A percentile compares a stretch with the other conserved stretches of the same genome.
Evolutionary conservation across 2,797 vertebrate species (phyloP).

Genomic region (Myotis vivesi): DNA sequence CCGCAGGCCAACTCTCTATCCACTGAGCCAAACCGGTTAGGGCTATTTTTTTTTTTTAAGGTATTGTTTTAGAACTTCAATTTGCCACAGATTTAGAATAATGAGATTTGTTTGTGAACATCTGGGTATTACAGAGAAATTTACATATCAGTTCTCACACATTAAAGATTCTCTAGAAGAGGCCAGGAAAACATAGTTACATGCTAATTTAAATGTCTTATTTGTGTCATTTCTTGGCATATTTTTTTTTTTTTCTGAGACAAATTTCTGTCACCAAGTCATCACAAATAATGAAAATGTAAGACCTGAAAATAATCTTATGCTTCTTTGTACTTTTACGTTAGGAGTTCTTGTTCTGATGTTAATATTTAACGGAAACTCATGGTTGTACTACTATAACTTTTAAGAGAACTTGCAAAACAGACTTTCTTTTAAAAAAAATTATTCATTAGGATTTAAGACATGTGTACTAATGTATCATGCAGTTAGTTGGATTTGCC

Average conservation of each 20-base stretch:
- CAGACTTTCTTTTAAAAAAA: slow-evolving; percentile 22
- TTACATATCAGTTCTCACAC: slow-evolving; percentile 8
- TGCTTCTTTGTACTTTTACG: slow-evolving; percentile 4
- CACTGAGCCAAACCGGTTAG: no score
- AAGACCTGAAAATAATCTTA: slow-evolving; percentile 23
- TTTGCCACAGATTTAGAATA: not conserved
- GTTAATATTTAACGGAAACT: slow-evolving; percentile 10
- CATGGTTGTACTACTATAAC: not conserved
- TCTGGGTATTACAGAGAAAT: slow-evolving; percentile 21
- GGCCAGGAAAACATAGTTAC: not conserved
- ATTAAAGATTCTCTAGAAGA: slow-evolving; percentile 13
- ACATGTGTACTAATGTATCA: not conserved
- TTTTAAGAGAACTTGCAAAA: slow-evolving; percentile 21
- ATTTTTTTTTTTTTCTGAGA: not conserved
- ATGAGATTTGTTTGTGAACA: not conserved
- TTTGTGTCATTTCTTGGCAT: not conserved
- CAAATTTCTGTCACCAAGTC: slow-evolving; percentile 28
- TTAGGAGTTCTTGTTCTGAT: not conserved
- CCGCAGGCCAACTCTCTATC: no score
- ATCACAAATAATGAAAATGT: slow-evolving; percentile 34
- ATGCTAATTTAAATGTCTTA: slow-evolving; percentile 11
- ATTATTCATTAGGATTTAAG: slow-evolving; percentile 8
- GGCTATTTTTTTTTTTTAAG: not conserved
- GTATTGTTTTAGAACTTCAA: slow-evolving; percentile 19
- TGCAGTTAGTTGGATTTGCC: not conserved